phyloP scores from a whole-genome alignment of 2,888 invertebrate genomes.

The Ceratothoa steindachneri region DNA sequence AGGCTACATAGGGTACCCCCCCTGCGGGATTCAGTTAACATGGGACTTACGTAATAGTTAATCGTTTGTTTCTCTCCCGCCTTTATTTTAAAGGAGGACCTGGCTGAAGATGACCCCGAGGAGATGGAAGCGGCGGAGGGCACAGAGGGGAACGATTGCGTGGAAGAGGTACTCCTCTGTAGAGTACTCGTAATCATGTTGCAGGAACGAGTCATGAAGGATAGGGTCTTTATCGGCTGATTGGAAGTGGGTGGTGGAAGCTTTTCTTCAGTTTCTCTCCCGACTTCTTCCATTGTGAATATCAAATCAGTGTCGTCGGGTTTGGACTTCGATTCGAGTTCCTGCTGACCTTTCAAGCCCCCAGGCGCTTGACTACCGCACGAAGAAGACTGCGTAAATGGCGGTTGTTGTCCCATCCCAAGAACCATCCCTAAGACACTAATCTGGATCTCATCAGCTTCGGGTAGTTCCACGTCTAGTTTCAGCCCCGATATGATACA shows the following conservation, averaged over 20 bases:
- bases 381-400: background rate
- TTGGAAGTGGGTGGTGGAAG: background rate
- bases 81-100: background rate
- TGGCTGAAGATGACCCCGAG: slow-evolving; percentile 17
- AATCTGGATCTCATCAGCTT: slow-evolving; percentile 68
- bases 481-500: slow-evolving; percentile 76
- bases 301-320: slow-evolving; percentile 71
- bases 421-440: slow-evolving; percentile 57
- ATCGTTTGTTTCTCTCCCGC: background rate
- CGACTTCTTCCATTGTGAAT: slow-evolving; percentile 77
- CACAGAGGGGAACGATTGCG: background rate
- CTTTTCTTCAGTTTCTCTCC: slow-evolving; percentile 51
- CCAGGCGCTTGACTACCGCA: background rate
- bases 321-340: slow-evolving; percentile 45
- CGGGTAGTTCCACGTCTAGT: slow-evolving; percentile 80
- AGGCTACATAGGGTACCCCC: too few relatives aligned
- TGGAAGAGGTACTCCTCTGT: background rate
- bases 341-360: background rate
- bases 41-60: background rate
- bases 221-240: background rate
- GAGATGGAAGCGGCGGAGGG: background rate
- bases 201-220: background rate
- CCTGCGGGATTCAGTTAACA: too few relatives aligned
- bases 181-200: background rate
- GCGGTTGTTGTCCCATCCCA: slow-evolving; percentile 25